Evolutionary conservation across 2,113 vertebrate genomes (phyloP).

Genomic region (Ornithorhynchus anatinus): DNA sequence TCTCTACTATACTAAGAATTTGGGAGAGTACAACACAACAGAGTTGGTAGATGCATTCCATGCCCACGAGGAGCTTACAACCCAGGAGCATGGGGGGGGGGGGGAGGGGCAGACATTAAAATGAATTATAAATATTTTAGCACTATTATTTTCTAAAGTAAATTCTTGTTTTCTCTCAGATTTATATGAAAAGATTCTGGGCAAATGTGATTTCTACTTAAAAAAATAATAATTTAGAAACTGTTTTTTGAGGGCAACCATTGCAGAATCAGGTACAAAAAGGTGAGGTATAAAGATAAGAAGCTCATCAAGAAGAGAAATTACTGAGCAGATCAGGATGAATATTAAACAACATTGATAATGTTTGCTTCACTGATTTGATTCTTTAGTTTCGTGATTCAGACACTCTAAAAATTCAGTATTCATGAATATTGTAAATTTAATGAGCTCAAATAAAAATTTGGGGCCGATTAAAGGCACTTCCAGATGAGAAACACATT

Average conservation of each 20-base stretch:
- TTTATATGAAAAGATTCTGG: no score
- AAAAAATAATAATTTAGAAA: no score
- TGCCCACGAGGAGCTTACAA: no score
- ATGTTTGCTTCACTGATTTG: slow-evolving; percentile 22
- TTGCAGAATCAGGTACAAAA: background rate
- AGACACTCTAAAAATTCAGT: slow-evolving; percentile 14
- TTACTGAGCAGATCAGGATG: slow-evolving; percentile 14
- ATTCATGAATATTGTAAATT: slow-evolving; percentile 37
- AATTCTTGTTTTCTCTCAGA: no score
- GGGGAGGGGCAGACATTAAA: no score
- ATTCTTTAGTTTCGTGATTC: slow-evolving; percentile 42
- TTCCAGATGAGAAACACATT: background rate
- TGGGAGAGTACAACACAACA: no score
- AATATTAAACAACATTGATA: slow-evolving; percentile 40
- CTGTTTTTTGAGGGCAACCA: background rate
- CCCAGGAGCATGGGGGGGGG: no score
- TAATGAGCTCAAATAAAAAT: slow-evolving; percentile 39
- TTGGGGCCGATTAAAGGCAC: background rate
- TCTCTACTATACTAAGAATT: no score
- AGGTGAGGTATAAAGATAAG: slow-evolving; percentile 4
- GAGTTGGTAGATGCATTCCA: no score
- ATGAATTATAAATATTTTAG: no score
- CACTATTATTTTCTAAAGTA: no score
- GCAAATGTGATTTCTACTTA: no score
- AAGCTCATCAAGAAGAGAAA: slow-evolving; percentile 11